phyloP scores from a whole-genome alignment of 2,113 vertebrate genomes.

The Cavia aperea region DNA sequence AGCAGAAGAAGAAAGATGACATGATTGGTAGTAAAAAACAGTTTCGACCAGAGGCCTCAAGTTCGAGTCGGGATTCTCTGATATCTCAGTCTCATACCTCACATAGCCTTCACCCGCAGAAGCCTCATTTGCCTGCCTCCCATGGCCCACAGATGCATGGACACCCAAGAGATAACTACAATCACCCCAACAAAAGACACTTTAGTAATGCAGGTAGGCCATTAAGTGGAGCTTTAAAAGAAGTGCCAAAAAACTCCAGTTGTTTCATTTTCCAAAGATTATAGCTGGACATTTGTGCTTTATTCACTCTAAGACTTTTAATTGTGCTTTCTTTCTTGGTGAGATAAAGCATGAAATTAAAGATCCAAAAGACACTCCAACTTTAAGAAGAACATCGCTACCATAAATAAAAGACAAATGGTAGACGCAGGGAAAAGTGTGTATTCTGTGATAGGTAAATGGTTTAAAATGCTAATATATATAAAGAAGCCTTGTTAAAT shows the following conservation, averaged over 20 bases:
- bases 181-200: constrained; percentile 86
- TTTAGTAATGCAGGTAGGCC: constrained; percentile 87
- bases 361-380: neutral
- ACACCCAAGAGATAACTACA: constrained; percentile 89
- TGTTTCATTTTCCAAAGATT: neutral
- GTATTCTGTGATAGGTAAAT: neutral
- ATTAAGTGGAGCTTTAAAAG: fast-evolving
- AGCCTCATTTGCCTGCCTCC: constrained; percentile 77
- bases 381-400: neutral
- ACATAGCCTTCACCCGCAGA: constrained; percentile 79
- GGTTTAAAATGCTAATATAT: neutral
- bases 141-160: constrained; percentile 83
- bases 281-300: neutral
- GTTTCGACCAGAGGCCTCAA: constrained; percentile 88
- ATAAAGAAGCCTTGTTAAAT: neutral
- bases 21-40: constrained; percentile 80
- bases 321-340: neutral
- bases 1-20: constrained; percentile 94
- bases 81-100: constrained; percentile 80
- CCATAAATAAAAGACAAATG: neutral
- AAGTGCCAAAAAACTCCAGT: neutral
- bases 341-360: neutral
- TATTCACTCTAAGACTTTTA: neutral
- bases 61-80: constrained; percentile 88
- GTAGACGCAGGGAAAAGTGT: neutral